Conservation (phyloP, 2,113 vertebrate species). For the Tyto alba region DNA sequence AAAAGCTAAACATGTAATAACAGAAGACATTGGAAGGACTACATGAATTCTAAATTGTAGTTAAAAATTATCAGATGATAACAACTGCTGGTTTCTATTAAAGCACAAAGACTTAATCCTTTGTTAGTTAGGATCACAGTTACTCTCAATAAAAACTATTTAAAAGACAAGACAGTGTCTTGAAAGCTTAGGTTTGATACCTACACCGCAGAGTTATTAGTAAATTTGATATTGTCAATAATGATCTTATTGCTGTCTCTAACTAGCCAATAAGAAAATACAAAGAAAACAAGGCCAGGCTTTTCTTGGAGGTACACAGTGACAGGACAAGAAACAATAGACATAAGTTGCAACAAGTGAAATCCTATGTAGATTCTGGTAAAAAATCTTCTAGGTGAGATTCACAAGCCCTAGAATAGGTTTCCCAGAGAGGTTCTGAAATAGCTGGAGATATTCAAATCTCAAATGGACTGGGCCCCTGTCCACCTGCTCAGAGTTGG, state of each 20-base stretch:
- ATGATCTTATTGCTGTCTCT: neutral
- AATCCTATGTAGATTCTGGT: neutral
- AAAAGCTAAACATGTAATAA: neutral
- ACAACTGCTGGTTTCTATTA: neutral
- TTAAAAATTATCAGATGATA: neutral
- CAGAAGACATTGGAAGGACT: neutral
- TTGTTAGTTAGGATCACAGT: neutral
- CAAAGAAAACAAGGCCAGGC: neutral
- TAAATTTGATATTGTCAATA: neutral
- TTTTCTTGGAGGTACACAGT: neutral
- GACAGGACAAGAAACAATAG: neutral
- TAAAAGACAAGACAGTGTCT: neutral
- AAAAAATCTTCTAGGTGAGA: neutral
- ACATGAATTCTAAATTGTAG: neutral
- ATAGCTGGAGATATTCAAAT: neutral
- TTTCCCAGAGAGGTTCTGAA: neutral
- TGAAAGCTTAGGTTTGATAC: neutral
- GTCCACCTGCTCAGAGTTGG: neutral
- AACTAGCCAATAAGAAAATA: neutral
- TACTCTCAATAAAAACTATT: neutral
- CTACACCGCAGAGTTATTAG: neutral
- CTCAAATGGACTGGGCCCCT: neutral
- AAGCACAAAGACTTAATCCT: neutral
- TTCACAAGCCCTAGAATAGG: neutral
- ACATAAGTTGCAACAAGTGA: neutral